Evolutionary conservation across 2,888 invertebrate species (phyloP).

Genomic region (Ophion ellenae): DNA sequence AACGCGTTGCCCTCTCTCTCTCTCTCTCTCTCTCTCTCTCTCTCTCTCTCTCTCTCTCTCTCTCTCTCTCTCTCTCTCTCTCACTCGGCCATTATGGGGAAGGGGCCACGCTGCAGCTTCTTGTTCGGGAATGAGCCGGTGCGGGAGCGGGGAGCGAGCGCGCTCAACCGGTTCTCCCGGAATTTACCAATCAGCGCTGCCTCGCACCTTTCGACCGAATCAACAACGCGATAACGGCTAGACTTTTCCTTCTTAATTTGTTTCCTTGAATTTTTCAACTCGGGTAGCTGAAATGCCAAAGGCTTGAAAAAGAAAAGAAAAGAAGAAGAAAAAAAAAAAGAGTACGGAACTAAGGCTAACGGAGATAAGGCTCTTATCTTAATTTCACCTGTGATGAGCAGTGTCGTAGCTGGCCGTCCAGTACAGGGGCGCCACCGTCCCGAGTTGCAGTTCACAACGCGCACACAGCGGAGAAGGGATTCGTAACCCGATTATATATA

Average conservation of each 20-base stretch:
- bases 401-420: conserved; percentile 81
- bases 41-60: no score
- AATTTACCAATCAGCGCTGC: conserved; percentile 35
- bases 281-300: no score
- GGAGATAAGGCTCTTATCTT: conserved; percentile 8
- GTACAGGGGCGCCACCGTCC: conserved; percentile 82
- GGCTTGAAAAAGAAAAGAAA: no score
- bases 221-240: neutral
- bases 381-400: conserved; percentile 80
- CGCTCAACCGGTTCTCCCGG: conserved; percentile 51
- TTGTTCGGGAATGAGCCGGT: conserved; percentile 42
- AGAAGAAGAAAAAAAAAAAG: no score
- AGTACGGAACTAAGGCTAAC: neutral
- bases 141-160: neutral
- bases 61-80: neutral
- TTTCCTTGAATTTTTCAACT: neutral
- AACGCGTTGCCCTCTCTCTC: no score
- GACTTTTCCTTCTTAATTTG: neutral
- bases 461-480: conserved; percentile 64
- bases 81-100: neutral
- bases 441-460: conserved; percentile 77
- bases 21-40: no score
- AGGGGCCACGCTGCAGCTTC: conserved; percentile 9
- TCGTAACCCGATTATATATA: conserved; percentile 2
- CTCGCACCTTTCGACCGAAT: conserved; percentile 16